Evolutionary conservation across 30 jellyfish, hydroid and myxozoan genomes (phyloP), one percentile per base, ranked within the genome.

Genomic region (Aurelia coerulea): DNA sequence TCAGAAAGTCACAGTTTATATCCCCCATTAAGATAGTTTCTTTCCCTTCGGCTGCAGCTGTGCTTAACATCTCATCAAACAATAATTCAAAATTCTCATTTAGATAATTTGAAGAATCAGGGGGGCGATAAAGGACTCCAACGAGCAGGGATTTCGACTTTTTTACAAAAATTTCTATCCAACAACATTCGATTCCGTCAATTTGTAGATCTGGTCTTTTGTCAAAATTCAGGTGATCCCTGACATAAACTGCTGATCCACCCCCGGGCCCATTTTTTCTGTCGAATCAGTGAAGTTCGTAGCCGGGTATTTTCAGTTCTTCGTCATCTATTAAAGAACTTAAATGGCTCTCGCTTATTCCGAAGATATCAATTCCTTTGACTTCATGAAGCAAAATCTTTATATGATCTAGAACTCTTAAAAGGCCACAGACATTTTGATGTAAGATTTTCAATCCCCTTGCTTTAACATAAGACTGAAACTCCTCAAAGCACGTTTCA

Each of bases 1-100:
- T 62, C 19, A 29, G 63, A 52, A 46, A 82, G 78, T 82, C 76
- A 39, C 86, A 70, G 87, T 83, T 83, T 52, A 42, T 67, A 52
- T 64, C 91, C 17, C n/a, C 95, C 76, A 5, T 71, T 85, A 85
- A 34, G 76, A 85, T 66, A 10, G 95, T 85, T 85, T 76, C 95
- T 85, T 74, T 51, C 14, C 81, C 79, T 71, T n/a, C n/a, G n/a
- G n/a, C n/a, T n/a, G n/a, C n/a, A n/a, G n/a, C n/a, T n/a, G n/a
- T n/a, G n/a, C n/a, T n/a, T n/a, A n/a, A n/a, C n/a, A n/a, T n/a
- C n/a, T n/a, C n/a, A n/a, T n/a, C n/a, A n/a, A n/a, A n/a, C n/a
- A n/a, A n/a, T n/a, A n/a, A n/a, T n/a, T n/a, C n/a, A n/a, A n/a
- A n/a, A n/a, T n/a, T n/a, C n/a, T n/a, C n/a, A n/a, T n/a, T n/a